Conservation (phyloP, 2,113 vertebrate species). For the Podarcis muralis region DNA sequence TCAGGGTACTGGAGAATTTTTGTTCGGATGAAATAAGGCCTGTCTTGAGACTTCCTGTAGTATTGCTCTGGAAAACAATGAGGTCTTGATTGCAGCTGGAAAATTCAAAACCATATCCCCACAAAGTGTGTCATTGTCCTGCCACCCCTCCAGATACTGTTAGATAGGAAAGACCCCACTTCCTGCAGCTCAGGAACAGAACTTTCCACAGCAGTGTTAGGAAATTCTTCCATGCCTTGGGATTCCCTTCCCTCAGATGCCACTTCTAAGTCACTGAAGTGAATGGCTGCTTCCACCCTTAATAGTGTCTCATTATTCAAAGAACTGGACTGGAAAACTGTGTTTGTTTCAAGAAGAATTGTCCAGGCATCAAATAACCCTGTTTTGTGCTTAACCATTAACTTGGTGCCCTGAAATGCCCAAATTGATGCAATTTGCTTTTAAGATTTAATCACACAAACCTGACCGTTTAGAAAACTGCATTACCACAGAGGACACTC, state of each 20-base stretch:
- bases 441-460: neutral
- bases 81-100: neutral
- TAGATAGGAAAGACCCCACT: neutral
- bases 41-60: neutral
- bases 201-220: neutral
- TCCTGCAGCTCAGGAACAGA: constrained; percentile 6
- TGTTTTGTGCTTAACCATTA: neutral
- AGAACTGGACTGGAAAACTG: constrained; percentile 6
- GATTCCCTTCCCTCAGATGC: neutral
- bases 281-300: neutral
- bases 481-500: neutral
- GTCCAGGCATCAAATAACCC: neutral
- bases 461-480: neutral
- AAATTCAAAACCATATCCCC: neutral
- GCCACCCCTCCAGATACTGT: neutral
- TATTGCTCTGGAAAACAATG: neutral
- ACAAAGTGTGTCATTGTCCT: neutral
- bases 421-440: neutral
- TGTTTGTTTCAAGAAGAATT: neutral
- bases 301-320: constrained; percentile 3
- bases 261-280: neutral
- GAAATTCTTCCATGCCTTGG: constrained; percentile 15
- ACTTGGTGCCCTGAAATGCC: neutral
- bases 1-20: neutral
- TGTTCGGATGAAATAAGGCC: neutral